Percentiles rank a stretch among this genome's conserved stretches.
Conservation (phyloP, 2,113 vertebrate species). For the Gymnorhina tibicen region DNA sequence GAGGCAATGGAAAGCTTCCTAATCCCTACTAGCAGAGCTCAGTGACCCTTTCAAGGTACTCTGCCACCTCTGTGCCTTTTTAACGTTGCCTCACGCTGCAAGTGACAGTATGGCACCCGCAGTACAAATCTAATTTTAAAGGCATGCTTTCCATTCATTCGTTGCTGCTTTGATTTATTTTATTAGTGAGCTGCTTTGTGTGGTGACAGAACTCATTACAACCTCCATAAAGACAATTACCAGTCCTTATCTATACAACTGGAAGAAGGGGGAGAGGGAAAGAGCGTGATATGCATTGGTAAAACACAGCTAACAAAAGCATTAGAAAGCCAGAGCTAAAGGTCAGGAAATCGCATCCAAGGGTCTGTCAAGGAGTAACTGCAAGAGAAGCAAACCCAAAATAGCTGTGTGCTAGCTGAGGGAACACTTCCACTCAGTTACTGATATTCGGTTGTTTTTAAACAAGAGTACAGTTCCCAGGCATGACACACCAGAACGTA, state of each 20-base stretch:
- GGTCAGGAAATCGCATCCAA: background rate
- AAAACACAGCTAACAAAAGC: background rate
- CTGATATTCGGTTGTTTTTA: background rate
- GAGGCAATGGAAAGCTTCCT: background rate
- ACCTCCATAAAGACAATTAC: slow-evolving; percentile 72
- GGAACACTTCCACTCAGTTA: background rate
- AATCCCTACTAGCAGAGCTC: background rate
- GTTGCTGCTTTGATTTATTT: slow-evolving; percentile 74
- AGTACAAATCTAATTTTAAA: slow-evolving; percentile 68
- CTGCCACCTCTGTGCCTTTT: background rate
- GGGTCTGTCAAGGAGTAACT: slow-evolving; percentile 29
- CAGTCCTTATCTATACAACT: slow-evolving; percentile 66
- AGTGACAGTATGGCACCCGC: background rate
- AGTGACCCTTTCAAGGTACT: background rate
- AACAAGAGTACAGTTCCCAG: background rate
- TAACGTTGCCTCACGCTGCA: background rate
- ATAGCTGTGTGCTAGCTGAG: background rate
- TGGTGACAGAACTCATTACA: slow-evolving; percentile 74
- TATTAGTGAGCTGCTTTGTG: slow-evolving; percentile 74
- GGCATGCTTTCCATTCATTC: slow-evolving; percentile 65
- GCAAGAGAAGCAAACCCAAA: slow-evolving; percentile 1
- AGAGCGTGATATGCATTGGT: slow-evolving; percentile 4
- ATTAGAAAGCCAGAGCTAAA: background rate
- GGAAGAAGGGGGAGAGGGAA: slow-evolving; percentile 1
- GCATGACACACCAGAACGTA: background rate